A percentile compares a stretch with the other conserved stretches of the same genome.
phyloP scores from a whole-genome alignment of 2,888 invertebrate genomes.

The Caradrina kadenii region DNA sequence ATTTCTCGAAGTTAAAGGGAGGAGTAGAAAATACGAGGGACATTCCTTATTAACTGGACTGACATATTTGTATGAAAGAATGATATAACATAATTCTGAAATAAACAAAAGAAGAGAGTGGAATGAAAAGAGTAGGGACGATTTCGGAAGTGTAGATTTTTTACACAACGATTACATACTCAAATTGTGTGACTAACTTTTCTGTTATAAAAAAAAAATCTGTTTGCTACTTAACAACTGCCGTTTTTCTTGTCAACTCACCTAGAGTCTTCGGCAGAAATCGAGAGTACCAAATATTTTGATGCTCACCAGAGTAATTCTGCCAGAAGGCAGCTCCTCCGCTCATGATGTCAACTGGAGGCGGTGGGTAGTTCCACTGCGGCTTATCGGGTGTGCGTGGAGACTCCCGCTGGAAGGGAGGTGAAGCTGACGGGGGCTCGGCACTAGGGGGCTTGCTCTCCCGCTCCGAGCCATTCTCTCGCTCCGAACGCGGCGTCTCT shows the following conservation, averaged over 20 bases:
- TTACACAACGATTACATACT: neutral
- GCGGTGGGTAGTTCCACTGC: slow-evolving; percentile 90
- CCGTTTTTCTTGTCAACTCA: slow-evolving; percentile 39
- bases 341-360: slow-evolving; percentile 94
- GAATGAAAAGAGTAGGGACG: neutral
- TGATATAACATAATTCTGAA: slow-evolving; percentile 13
- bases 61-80: slow-evolving; percentile 7
- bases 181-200: neutral
- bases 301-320: slow-evolving; percentile 95
- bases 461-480: slow-evolving; percentile 87
- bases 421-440: slow-evolving; percentile 84
- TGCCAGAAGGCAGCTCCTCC: slow-evolving; percentile 97
- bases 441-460: slow-evolving; percentile 87
- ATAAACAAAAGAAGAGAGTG: too few species aligned
- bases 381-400: slow-evolving; percentile 87
- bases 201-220: too few species aligned
- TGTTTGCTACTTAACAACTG: slow-evolving; percentile 28
- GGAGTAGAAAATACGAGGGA: neutral
- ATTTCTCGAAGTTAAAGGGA: slow-evolving; percentile 15
- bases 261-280: slow-evolving; percentile 51
- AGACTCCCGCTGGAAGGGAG: slow-evolving; percentile 86
- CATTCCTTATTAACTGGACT: slow-evolving; percentile 24
- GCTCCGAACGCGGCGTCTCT: slow-evolving; percentile 81
- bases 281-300: slow-evolving; percentile 47
- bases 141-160: neutral